Conservation (phyloP, 2,113 vertebrate genomes). For the Scatophagus argus region DNA sequence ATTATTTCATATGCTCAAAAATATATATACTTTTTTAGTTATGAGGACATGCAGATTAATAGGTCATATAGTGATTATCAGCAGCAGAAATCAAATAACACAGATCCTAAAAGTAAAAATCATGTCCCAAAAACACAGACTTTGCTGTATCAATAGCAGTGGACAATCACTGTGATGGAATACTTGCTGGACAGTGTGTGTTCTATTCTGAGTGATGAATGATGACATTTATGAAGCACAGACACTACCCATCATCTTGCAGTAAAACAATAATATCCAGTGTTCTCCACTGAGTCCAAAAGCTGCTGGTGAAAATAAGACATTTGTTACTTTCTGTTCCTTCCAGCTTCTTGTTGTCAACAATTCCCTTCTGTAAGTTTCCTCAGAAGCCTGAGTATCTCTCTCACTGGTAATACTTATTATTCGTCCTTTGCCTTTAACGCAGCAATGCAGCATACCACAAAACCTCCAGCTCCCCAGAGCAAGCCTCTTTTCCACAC, state of each 20-base stretch:
- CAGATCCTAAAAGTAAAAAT: slow-evolving; percentile 1
- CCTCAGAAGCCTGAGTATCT: background rate
- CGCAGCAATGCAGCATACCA: background rate
- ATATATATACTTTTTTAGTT: background rate
- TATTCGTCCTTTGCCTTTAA: background rate
- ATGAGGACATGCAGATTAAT: background rate
- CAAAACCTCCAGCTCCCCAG: background rate
- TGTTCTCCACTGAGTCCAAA: slow-evolving; percentile 60
- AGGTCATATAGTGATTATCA: background rate
- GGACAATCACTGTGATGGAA: slow-evolving; percentile 31
- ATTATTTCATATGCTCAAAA: background rate
- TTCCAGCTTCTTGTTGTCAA: slow-evolving; percentile 6
- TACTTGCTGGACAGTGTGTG: slow-evolving; percentile 56
- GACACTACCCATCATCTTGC: slow-evolving; percentile 50
- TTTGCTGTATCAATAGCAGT: background rate
- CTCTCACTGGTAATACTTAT: background rate
- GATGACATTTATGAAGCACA: slow-evolving; percentile 69
- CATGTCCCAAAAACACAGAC: slow-evolving; percentile 8
- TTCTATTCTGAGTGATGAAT: slow-evolving; percentile 72
- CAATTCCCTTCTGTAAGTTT: slow-evolving; percentile 10
- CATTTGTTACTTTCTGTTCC: slow-evolving; percentile 24
- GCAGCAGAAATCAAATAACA: background rate
- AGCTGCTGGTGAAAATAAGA: slow-evolving; percentile 33
- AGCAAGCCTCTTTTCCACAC: slow-evolving; percentile 6
- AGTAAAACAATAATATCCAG: slow-evolving; percentile 69